These are phyloP conservation scores for Pteropus alecto DNA, from an alignment of 2,113 vertebrate genomes.

Conservation along the genomic window DNA sequence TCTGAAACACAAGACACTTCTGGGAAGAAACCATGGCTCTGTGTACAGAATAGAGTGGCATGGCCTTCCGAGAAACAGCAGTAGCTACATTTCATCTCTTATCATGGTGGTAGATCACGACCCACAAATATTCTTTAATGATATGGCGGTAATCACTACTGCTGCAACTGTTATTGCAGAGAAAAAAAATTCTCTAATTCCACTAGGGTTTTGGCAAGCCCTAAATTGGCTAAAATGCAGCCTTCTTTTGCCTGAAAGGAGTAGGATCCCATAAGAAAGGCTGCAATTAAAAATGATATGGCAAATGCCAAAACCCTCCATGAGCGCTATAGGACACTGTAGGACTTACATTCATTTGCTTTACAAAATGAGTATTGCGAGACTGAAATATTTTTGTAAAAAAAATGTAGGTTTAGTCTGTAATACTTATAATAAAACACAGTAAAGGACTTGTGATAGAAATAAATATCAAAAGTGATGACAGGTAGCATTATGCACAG, in stretches of 20 bases:
- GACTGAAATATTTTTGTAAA: neutral
- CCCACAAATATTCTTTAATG: neutral
- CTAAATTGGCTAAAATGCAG: neutral
- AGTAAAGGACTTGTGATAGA: neutral
- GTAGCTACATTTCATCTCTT: neutral
- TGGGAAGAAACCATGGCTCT: neutral
- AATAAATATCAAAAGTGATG: constrained; percentile 27
- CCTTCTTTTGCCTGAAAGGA: neutral
- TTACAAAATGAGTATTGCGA: too few species aligned
- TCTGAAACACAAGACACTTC: neutral
- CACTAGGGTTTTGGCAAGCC: neutral
- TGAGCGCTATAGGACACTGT: neutral
- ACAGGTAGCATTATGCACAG: neutral
- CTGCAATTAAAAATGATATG: neutral
- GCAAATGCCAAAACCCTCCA: neutral
- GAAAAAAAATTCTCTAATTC: neutral
- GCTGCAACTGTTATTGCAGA: neutral
- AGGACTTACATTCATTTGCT: neutral
- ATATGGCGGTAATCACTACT: neutral
- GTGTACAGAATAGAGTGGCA: neutral
- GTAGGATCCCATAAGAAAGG: neutral
- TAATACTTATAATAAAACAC: constrained; percentile 40
- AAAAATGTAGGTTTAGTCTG: constrained; percentile 1
- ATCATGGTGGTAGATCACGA: neutral
- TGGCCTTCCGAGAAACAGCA: neutral